A percentile compares a stretch with the other conserved stretches of the same genome.
Evolutionary conservation across 2,797 vertebrate genomes (phyloP).

Genomic region (Sebastes kiyomatsui): DNA sequence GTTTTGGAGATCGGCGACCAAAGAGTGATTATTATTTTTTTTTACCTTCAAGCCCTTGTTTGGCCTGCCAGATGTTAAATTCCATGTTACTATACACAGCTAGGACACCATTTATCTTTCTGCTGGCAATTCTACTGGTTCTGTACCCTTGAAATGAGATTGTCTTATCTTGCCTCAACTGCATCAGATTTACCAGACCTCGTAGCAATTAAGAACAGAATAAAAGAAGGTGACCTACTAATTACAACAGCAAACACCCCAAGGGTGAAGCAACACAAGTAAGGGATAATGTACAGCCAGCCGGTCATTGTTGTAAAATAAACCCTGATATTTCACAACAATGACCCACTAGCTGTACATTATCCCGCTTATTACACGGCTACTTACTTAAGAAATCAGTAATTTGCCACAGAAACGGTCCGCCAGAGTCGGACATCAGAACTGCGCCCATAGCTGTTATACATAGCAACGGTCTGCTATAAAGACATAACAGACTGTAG

Average conservation of each 20-base stretch:
- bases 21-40: background rate
- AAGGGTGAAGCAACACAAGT: background rate
- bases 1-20: background rate
- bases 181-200: background rate
- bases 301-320: too few relatives aligned
- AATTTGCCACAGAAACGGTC: too few relatives aligned
- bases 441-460: too few relatives aligned
- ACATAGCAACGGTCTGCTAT: too few relatives aligned
- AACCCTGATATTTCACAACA: too few relatives aligned
- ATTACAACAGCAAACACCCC: background rate
- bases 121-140: background rate
- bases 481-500: too few relatives aligned
- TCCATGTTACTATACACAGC: background rate
- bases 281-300: too few relatives aligned
- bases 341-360: too few relatives aligned
- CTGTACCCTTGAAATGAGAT: background rate
- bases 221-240: constrained; percentile 5
- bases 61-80: background rate
- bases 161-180: background rate
- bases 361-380: too few relatives aligned
- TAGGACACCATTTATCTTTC: background rate
- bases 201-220: background rate
- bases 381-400: too few relatives aligned
- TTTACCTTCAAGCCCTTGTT: background rate
- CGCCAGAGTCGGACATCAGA: too few relatives aligned